A percentile compares a stretch with the other conserved stretches of the same genome.
These are phyloP conservation scores for Aurelia aurita DNA, from an alignment of 30 jellyfish, hydroid and myxozoan species.

Conservation along the genomic window DNA sequence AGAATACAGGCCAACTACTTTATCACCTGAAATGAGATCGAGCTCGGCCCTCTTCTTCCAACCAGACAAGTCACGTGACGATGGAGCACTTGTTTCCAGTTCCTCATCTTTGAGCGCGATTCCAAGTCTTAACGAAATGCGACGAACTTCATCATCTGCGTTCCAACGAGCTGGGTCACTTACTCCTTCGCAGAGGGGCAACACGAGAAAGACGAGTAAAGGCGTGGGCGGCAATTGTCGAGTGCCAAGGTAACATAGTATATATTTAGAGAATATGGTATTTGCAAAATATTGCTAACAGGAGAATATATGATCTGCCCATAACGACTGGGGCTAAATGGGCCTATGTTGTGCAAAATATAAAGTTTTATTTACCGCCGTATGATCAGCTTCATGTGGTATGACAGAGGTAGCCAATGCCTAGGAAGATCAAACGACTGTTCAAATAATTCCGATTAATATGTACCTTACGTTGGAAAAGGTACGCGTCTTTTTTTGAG, in stretches of 20 bases:
- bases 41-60: slow-evolving; percentile 82
- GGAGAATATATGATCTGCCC: too few relatives aligned
- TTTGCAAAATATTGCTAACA: too few relatives aligned
- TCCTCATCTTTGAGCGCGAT: slow-evolving; percentile 85
- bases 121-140: slow-evolving; percentile 50
- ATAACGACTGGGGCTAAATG: too few relatives aligned
- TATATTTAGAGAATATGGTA: not conserved
- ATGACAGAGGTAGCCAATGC: too few relatives aligned
- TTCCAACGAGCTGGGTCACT: slow-evolving; percentile 79
- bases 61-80: slow-evolving; percentile 69
- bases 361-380: too few relatives aligned
- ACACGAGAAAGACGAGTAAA: not conserved
- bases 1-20: slow-evolving; percentile 59
- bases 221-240: slow-evolving; percentile 4
- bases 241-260: slow-evolving; percentile 41
- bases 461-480: too few relatives aligned
- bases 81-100: slow-evolving; percentile 67
- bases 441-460: too few relatives aligned
- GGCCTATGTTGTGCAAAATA: too few relatives aligned
- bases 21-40: slow-evolving; percentile 90
- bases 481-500: too few relatives aligned
- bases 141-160: slow-evolving; percentile 31
- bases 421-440: too few relatives aligned
- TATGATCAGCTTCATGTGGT: too few relatives aligned
- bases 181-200: slow-evolving; percentile 59